Evolutionary conservation across 2,888 invertebrate species (phyloP).

Genomic region (Pollenia amentaria): DNA sequence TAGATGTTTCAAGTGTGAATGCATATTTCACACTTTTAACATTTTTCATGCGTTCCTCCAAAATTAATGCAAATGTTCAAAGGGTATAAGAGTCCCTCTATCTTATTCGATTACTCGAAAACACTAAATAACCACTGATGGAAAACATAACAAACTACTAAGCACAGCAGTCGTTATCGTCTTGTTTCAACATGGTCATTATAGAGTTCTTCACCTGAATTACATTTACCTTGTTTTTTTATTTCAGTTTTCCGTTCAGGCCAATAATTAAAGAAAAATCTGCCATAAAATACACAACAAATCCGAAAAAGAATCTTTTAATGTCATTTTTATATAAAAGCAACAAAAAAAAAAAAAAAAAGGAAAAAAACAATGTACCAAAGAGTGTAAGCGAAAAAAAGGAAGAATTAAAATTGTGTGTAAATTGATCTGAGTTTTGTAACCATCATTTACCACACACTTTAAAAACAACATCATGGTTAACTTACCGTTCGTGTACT

Average conservation of each 20-base stretch:
- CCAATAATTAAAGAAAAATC: slow-evolving; percentile 50
- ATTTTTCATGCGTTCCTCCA: too few relatives aligned
- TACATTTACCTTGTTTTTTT: slow-evolving; percentile 5
- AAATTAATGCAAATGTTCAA: too few relatives aligned
- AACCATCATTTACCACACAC: slow-evolving; percentile 60
- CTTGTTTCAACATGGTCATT: slow-evolving; percentile 45
- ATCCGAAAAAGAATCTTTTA: slow-evolving; percentile 18
- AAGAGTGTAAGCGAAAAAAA: background rate
- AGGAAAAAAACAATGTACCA: background rate
- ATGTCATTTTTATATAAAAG: background rate
- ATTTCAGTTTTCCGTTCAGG: slow-evolving; percentile 8
- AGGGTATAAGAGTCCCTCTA: too few relatives aligned
- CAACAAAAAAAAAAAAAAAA: too few relatives aligned
- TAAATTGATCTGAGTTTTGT: slow-evolving; percentile 68
- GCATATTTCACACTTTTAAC: too few relatives aligned
- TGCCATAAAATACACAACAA: background rate
- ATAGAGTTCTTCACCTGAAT: slow-evolving; percentile 52
- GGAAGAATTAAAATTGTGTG: slow-evolving; percentile 64
- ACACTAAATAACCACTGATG: background rate
- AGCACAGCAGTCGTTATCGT: background rate
- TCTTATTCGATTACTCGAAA: background rate
- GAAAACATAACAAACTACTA: background rate
- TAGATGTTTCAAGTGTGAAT: too few relatives aligned
- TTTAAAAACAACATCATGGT: slow-evolving; percentile 33
- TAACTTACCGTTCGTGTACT: background rate